A percentile compares a stretch with the other conserved stretches of the same genome.
Conservation (phyloP, 2,888 invertebrate species). For the Luperina nickerlii region DNA sequence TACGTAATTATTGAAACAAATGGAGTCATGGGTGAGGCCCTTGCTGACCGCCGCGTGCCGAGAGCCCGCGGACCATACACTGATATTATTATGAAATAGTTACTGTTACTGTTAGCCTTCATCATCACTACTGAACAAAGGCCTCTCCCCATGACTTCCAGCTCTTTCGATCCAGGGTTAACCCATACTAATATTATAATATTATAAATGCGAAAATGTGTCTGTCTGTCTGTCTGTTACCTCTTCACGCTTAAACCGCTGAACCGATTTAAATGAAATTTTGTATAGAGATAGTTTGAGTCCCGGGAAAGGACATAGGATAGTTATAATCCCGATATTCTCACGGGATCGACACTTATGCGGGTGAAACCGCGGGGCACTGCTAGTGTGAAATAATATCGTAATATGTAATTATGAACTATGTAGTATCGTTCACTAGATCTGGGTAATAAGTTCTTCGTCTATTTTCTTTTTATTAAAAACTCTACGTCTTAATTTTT, state of each 20-base stretch:
- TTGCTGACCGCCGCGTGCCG: background rate
- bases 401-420: background rate
- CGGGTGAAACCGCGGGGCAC: too few relatives aligned
- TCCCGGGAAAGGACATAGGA: too few relatives aligned
- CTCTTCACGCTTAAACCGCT: too few relatives aligned
- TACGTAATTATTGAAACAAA: conserved; percentile 14
- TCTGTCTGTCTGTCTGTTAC: too few relatives aligned
- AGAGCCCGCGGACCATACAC: background rate
- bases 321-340: too few relatives aligned
- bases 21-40: background rate
- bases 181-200: background rate
- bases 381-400: too few relatives aligned
- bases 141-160: background rate
- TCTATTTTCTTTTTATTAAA: background rate
- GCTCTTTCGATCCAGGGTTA: background rate
- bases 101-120: background rate
- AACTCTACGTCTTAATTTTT: background rate
- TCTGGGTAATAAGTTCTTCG: background rate
- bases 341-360: too few relatives aligned
- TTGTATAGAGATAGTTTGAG: too few relatives aligned
- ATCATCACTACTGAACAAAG: background rate
- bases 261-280: too few relatives aligned
- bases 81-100: background rate
- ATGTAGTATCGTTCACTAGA: background rate
- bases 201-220: too few relatives aligned